A percentile compares a stretch with the other conserved stretches of the same genome.
These are phyloP conservation scores for Eleginops maclovinus DNA, from an alignment of 2,113 vertebrate genomes.

Conservation along the genomic window DNA sequence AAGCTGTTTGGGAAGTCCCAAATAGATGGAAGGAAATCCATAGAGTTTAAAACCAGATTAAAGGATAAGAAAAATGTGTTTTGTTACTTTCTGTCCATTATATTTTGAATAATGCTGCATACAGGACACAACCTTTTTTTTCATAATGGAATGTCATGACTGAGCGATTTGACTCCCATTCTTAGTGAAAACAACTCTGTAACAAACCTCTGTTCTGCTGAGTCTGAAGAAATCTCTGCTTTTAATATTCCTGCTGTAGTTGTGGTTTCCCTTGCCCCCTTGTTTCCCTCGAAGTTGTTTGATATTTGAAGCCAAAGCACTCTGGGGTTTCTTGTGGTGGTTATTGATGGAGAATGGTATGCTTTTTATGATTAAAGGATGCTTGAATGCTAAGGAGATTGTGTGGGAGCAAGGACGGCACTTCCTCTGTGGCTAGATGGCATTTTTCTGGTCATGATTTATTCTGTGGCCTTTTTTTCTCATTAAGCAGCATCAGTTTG, in stretches of 20 bases:
- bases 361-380: slow-evolving; percentile 60
- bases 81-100: background rate
- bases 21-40: slow-evolving; percentile 43
- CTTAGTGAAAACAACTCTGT: slow-evolving; percentile 31
- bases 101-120: slow-evolving; percentile 17
- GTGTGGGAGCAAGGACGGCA: slow-evolving; percentile 38
- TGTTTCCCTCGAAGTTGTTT: slow-evolving; percentile 61
- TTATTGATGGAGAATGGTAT: slow-evolving; percentile 45
- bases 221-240: slow-evolving; percentile 46
- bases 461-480: background rate
- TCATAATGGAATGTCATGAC: slow-evolving; percentile 9
- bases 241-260: slow-evolving; percentile 62
- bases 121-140: slow-evolving; percentile 1
- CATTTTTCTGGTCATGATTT: slow-evolving; percentile 30
- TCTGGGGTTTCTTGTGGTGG: slow-evolving; percentile 52
- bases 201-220: slow-evolving; percentile 36
- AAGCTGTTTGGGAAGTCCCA: slow-evolving; percentile 41
- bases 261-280: slow-evolving; percentile 57
- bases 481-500: slow-evolving; percentile 6
- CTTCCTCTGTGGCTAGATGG: slow-evolving; percentile 45
- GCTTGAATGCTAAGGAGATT: slow-evolving; percentile 29
- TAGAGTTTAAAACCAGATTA: slow-evolving; percentile 37
- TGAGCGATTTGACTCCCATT: slow-evolving; percentile 11
- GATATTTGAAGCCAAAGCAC: slow-evolving; percentile 52
- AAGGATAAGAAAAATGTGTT: slow-evolving; percentile 10